These are phyloP conservation scores for Sebastes iracundus DNA, from an alignment of 2,797 vertebrate species.

Conservation along the genomic window DNA sequence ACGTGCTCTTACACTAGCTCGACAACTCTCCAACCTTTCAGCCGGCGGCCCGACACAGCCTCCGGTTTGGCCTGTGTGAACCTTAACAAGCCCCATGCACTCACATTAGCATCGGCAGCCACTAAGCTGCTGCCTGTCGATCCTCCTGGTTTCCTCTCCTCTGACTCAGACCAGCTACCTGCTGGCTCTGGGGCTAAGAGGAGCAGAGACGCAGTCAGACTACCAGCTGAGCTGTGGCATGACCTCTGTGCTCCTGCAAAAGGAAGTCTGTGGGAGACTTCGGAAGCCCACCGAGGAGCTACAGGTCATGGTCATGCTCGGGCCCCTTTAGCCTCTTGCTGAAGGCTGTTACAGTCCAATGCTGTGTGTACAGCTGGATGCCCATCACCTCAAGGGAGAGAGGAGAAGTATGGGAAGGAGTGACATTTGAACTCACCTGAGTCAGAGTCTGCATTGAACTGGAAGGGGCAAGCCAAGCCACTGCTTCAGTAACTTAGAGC, in stretches of 20 bases:
- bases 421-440: slow-evolving; percentile 46
- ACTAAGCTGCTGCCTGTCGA: slow-evolving; percentile 44
- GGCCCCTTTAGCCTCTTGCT: slow-evolving; percentile 26
- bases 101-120: slow-evolving; percentile 46
- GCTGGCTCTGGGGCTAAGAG: slow-evolving; percentile 27
- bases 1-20: slow-evolving; percentile 11
- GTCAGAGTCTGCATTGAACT: slow-evolving; percentile 21
- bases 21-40: slow-evolving; percentile 19
- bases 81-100: slow-evolving; percentile 20
- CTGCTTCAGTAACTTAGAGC: slow-evolving; percentile 14
- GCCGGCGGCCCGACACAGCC: slow-evolving; percentile 32
- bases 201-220: slow-evolving; percentile 37
- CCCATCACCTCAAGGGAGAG: slow-evolving; percentile 16
- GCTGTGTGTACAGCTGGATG: slow-evolving; percentile 27
- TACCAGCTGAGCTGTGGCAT: slow-evolving; percentile 34
- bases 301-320: slow-evolving; percentile 26
- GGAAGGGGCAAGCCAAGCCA: slow-evolving; percentile 1
- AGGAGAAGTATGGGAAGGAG: slow-evolving; percentile 8
- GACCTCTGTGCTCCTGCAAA: slow-evolving; percentile 47
- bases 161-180: slow-evolving; percentile 32
- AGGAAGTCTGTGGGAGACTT: slow-evolving; percentile 24
- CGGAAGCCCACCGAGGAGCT: slow-evolving; percentile 15
- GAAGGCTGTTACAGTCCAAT: slow-evolving; percentile 4
- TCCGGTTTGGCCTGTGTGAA: slow-evolving; percentile 30
- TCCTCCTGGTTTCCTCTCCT: slow-evolving; percentile 16